Evolutionary conservation across 2,113 vertebrate genomes (phyloP), one percentile per base, ranked within the genome.

Genomic region (Monopterus albus): DNA sequence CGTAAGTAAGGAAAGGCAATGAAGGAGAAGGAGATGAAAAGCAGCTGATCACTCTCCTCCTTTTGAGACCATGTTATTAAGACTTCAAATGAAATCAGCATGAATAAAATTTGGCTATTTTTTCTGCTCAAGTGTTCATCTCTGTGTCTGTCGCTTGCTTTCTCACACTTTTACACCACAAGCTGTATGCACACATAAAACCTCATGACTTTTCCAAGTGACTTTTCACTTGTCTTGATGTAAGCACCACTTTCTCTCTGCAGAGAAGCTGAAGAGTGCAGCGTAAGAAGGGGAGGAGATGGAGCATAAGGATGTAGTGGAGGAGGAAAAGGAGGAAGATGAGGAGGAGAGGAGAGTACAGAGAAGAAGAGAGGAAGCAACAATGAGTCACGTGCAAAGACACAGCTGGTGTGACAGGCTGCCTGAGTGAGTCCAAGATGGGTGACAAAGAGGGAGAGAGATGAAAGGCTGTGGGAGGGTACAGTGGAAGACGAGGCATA

Each of bases 361-460:
- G 53, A 29, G 45, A 61, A 76, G 46, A 50, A 50, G 23, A 65
- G 26, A 78, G 45, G 72, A 79, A 79, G 63, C 35, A 4, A 53
- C 3, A 39, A 53, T 76, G 83, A 82, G 69, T 67, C 69, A 64
- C 68, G 67, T 74, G 78, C 81, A 82, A 75, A 84, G 73, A 65
- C 83, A 82, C 83, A 89, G 85, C 83, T 88, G 89, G 78, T 83
- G 75, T 81, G 68, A 75, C 79, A 74, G 61, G 78, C 71, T 85
- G 63, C 70, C 23, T 77, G 68, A 87, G 78, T 47, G 74, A 78
- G 78, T 74, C 61, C 78, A 62, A 79, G 81, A 87, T 43, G 67
- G 76, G 68, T 75, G 84, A 68, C 71, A 75, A 64, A 66, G 82
- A 77, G 58, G 26, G 72, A 63, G 58, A 33, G 58, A 86, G 81